Conservation (phyloP, 2,888 invertebrate genomes). For the Coelogynopora nodosa region DNA sequence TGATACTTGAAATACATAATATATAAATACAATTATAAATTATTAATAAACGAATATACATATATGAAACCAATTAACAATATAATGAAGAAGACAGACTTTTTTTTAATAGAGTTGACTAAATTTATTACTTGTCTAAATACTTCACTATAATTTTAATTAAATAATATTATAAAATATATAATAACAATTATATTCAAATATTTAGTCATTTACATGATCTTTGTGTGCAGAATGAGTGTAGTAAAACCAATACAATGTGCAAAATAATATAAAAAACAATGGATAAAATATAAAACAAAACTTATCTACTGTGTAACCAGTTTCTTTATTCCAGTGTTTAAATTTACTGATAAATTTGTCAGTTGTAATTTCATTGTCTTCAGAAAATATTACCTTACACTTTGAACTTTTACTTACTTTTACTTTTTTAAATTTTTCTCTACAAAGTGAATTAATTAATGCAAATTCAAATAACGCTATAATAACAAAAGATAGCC, state of each 20-base stretch:
- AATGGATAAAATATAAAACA: background rate
- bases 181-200: no score
- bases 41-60: no score
- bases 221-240: background rate
- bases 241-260: background rate
- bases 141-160: no score
- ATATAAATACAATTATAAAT: no score
- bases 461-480: background rate
- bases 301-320: background rate
- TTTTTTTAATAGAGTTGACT: no score
- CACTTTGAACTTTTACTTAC: background rate
- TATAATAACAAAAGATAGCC: background rate
- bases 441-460: background rate
- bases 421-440: background rate
- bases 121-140: no score
- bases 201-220: no score
- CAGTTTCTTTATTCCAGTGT: background rate
- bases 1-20: no score
- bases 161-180: no score
- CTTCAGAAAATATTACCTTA: background rate
- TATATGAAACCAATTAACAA: no score
- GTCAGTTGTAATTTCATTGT: background rate
- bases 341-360: background rate
- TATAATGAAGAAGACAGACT: no score
- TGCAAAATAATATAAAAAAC: background rate